Conservation (phyloP, 2,113 vertebrate genomes). For the Pelecanus crispus region DNA sequence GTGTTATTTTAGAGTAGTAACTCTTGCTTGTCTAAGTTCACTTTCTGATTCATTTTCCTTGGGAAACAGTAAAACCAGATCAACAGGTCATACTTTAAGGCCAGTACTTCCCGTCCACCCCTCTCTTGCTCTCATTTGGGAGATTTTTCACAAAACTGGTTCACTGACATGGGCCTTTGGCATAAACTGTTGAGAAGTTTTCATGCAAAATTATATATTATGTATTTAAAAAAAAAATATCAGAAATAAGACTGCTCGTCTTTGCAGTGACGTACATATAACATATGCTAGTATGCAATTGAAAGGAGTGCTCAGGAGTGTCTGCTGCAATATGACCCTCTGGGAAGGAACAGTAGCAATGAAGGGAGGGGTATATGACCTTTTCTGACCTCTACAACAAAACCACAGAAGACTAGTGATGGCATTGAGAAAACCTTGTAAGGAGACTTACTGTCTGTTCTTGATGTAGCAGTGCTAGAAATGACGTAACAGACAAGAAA, state of each 20-base stretch:
- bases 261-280: not conserved
- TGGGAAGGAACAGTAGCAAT: not conserved
- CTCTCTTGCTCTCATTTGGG: not conserved
- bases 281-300: not conserved
- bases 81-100: not conserved
- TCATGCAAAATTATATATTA: not conserved
- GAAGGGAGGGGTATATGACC: too few relatives aligned
- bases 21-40: not conserved
- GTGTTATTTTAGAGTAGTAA: not conserved
- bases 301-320: not conserved
- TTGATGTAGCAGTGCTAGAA: not conserved
- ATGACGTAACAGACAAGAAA: not conserved
- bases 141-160: not conserved
- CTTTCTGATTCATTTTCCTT: not conserved
- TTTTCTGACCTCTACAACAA: not conserved
- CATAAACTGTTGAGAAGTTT: not conserved
- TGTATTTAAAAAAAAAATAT: not conserved
- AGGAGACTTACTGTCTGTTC: not conserved
- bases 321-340: not conserved
- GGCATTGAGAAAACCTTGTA: not conserved
- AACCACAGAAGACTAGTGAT: not conserved
- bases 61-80: not conserved
- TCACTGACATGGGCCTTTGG: not conserved
- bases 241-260: not conserved
- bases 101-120: not conserved